A percentile compares a stretch with the other conserved stretches of the same genome.
Conservation (phyloP, 2,113 vertebrate species). For the Trochalopteron elliotii region DNA sequence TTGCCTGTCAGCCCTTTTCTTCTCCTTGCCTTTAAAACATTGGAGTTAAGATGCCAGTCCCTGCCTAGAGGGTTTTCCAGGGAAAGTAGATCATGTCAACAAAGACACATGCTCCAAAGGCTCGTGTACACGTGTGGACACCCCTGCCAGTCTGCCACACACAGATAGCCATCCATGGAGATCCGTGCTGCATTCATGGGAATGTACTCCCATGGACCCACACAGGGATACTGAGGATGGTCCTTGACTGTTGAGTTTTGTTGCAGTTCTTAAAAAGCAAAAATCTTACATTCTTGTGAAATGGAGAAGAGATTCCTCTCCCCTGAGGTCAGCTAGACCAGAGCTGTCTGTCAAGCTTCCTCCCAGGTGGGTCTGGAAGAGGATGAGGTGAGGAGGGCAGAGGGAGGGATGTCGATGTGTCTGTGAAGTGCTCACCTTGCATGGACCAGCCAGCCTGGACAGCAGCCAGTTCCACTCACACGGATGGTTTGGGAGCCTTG, state of each 20-base stretch:
- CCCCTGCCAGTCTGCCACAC: background rate
- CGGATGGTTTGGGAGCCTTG: background rate
- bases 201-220: rapidly evolving
- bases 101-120: background rate
- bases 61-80: background rate
- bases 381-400: background rate
- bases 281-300: background rate
- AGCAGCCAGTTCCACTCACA: background rate
- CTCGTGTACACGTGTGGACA: rapidly evolving
- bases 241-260: background rate
- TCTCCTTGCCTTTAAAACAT: background rate
- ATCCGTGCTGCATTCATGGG: background rate
- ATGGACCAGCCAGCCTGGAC: background rate
- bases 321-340: background rate
- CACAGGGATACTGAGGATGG: background rate
- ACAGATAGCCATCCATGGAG: rapidly evolving
- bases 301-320: background rate
- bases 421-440: background rate
- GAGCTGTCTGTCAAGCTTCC: background rate
- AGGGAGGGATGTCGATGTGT: background rate
- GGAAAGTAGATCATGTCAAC: background rate
- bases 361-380: background rate
- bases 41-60: background rate
- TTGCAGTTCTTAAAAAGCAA: background rate
- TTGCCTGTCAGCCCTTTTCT: background rate